Evolutionary conservation across 2,113 vertebrate species (phyloP), one percentile per base, ranked within the genome.

Genomic region (Ceuthmochares aereus): DNA sequence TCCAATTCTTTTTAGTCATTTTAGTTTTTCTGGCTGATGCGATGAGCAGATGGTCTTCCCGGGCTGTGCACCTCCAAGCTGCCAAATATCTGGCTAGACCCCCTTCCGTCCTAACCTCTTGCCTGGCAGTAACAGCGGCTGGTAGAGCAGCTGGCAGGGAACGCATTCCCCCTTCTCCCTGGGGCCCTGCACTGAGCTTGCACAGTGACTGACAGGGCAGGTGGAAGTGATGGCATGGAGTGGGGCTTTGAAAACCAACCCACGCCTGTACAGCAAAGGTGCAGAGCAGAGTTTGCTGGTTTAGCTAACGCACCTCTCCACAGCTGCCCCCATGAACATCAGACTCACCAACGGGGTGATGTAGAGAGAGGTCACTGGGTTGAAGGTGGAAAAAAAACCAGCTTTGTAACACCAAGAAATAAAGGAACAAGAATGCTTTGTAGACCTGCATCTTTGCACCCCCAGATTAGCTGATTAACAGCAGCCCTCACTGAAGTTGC

Each of bases 31-130:
- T 62, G 37, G 26, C 54, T 63, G 76, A 78, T 30, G 25, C 25
- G 22, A 32, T 4, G 25, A 58, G 17, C 14, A 43, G 54, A 84
- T 0, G 0, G 30, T 87, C 32, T 73, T 52, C 43, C 47, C 56
- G 56, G 63, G 52, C 73, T 40, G 2, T 37, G 60, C 15, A 54
- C 47, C 26, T 70, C 4, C 0, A 77, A 69, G 47, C 47, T 82
- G 66, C 58, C 1, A 0, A 67, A 21, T 8, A 19, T 0, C 0
- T 5, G 5, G 4, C 52, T 49, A n/a, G 67, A 40, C 1, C 25
- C 19, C 25, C 21, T 54, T 74, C 18, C 19, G 34, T 68, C 20
- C 36, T 45, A 67, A 20, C 21, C 52, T 6, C 6, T 22, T 82
- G 74, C n/a, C 62, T 78, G 59, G 56, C 37, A 27, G 27, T 54